Percentiles rank a stretch among this genome's conserved stretches.
phyloP scores from a whole-genome alignment of 2,797 vertebrate genomes.

The Myoxocephalus aenaeus region DNA sequence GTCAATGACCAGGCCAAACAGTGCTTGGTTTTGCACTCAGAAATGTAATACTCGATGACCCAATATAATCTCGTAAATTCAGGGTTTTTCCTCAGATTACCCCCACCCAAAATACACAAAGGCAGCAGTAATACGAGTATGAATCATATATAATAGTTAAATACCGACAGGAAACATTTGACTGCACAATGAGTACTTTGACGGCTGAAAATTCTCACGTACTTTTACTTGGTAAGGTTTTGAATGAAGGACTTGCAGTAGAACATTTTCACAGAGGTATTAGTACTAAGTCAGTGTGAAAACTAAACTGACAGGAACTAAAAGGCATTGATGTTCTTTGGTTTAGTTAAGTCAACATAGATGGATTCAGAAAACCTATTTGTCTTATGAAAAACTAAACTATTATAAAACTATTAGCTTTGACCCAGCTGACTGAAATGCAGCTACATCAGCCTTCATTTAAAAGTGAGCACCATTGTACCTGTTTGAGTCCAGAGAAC shows the following conservation, averaged over 20 bases:
- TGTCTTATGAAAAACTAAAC: too few species aligned
- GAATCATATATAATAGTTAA: neutral
- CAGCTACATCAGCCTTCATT: neutral
- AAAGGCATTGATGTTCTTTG: neutral
- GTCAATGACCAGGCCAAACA: too few species aligned
- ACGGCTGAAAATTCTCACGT: neutral
- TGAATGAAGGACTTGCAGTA: neutral
- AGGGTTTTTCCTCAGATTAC: too few species aligned
- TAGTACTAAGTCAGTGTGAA: neutral
- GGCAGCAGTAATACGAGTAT: neutral
- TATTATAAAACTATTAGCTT: neutral
- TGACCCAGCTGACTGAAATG: neutral
- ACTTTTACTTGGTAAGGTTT: neutral
- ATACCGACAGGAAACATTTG: neutral
- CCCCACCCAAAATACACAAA: neutral
- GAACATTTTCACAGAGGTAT: neutral
- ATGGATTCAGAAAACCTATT: neutral
- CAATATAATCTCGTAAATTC: too few species aligned
- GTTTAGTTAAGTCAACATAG: neutral
- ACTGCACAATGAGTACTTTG: neutral
- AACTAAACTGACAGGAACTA: neutral
- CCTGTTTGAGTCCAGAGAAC: conserved; percentile 99
- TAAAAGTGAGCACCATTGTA: conserved; percentile 46
- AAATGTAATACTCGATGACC: too few species aligned
- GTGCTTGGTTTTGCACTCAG: too few species aligned